A percentile compares a stretch with the other conserved stretches of the same genome.
These are phyloP conservation scores for Lordiphosa clarofinis DNA, from an alignment of 1,140 invertebrate species.

Conservation along the genomic window DNA sequence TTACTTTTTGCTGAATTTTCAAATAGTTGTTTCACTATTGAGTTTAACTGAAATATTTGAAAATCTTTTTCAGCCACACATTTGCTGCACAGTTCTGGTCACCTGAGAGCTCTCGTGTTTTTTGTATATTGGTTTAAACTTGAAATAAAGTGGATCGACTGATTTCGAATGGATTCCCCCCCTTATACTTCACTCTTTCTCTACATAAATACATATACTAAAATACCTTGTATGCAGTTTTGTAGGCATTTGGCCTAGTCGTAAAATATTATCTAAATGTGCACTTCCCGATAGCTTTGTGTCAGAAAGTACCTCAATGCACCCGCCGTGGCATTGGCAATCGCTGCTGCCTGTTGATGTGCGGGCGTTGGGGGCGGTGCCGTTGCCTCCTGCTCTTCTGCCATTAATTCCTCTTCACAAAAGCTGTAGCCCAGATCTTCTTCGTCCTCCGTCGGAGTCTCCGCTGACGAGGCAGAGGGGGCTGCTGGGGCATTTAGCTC, in stretches of 20 bases:
- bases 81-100: too few species aligned
- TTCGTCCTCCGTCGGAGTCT: constrained; percentile 44
- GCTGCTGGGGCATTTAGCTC: constrained; percentile 14
- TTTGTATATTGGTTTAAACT: too few species aligned
- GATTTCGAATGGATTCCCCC: too few species aligned
- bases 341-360: constrained; percentile 30
- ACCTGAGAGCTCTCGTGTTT: too few species aligned
- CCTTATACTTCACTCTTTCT: constrained; percentile 3
- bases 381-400: constrained; percentile 33
- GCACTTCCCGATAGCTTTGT: constrained; percentile 65
- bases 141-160: too few species aligned
- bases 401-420: constrained; percentile 60
- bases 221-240: constrained; percentile 63
- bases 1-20: too few species aligned
- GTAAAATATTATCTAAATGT: constrained; percentile 38
- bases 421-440: constrained; percentile 71
- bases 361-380: constrained; percentile 46
- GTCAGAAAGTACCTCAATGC: constrained; percentile 54
- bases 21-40: too few species aligned
- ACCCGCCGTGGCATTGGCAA: constrained; percentile 41
- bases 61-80: too few species aligned
- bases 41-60: too few species aligned
- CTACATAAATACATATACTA: too few species aligned
- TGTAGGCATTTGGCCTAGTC: constrained; percentile 23
- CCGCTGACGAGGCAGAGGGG: constrained; percentile 8